Evolutionary conservation across 2,888 invertebrate species (phyloP), one percentile per base, ranked within the genome.

Genomic region (Camponotus fellah): DNA sequence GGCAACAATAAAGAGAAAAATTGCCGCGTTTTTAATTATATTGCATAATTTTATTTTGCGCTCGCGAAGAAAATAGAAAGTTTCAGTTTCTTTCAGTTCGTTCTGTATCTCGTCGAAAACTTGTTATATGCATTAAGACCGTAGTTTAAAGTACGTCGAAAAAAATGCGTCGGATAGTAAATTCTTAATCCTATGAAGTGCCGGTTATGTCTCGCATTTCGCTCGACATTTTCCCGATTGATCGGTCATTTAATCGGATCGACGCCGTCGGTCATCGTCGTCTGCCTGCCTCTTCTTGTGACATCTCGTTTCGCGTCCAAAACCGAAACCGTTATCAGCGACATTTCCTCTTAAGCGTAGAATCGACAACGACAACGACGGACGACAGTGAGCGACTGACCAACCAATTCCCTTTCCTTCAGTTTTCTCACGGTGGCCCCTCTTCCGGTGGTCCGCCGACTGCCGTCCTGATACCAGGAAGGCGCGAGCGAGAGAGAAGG

Each of bases 341-440:
- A 86, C 81, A 62, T 84, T 88, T 88, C 88, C 88, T 83, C 76
- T 88, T 82, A 86, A 88, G 81, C 86, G 81, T 76, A 81, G 79
- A 84, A 83, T 85, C 88, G 83, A 82, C 81, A 87, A 83, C 71
- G 56, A 82, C 77, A 87, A 83, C 71, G 56, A 8, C 82, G 79
- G 80, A 84, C 81, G 82, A 83, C 82, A 74, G 32, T 83, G 85
- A 89, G 21, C 82, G 77, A 87, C 34, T 86, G 80, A 60, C 21
- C 37, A 17, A 17, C 83, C 69, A 72, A 82, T 86, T 85, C 81
- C 83, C 75, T 86, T 77, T 84, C 71, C 83, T 74, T 84, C 72
- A 82, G 85, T 86, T 89, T 89, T 89, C 90, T 90, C 89, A 88
- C 90, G 89, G 84, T 86, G 88, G 83, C 88, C 89, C 89, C 90